Percentiles rank a stretch among this genome's conserved stretches.
phyloP scores from a whole-genome alignment of 2,797 vertebrate genomes.

The Morelia viridis region DNA sequence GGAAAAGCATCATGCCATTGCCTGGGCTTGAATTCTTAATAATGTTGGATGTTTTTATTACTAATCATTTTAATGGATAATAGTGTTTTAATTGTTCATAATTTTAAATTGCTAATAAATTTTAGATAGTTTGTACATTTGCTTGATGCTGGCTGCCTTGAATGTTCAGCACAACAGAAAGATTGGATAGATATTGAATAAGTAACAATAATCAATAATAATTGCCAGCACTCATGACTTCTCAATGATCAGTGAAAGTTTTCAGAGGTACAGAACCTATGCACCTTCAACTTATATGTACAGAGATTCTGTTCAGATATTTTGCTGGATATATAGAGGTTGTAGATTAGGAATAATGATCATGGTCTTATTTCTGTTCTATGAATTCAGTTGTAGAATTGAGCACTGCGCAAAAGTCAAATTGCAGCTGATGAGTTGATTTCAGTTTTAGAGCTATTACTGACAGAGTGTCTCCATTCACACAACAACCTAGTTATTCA shows the following conservation, averaged over 20 bases:
- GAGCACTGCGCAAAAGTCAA: not conserved
- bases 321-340: not conserved
- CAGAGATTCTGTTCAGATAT: not conserved
- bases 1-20: not conserved
- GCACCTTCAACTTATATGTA: not conserved
- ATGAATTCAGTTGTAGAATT: not conserved
- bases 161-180: not conserved
- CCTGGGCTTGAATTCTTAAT: not conserved
- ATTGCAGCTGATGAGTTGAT: not conserved
- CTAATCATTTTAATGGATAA: not conserved
- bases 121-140: not conserved
- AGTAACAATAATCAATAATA: not conserved
- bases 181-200: not conserved
- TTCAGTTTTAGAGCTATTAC: not conserved
- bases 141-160: not conserved
- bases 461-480: not conserved
- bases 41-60: not conserved
- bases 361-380: not conserved
- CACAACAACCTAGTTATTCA: not conserved
- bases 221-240: not conserved
- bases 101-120: not conserved
- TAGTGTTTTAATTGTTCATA: not conserved
- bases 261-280: not conserved
- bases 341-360: not conserved
- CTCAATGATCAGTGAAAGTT: not conserved